Base-by-base conservation (phyloP, 2,888 invertebrate species). In the Platycnemis pennipes region DNA sequence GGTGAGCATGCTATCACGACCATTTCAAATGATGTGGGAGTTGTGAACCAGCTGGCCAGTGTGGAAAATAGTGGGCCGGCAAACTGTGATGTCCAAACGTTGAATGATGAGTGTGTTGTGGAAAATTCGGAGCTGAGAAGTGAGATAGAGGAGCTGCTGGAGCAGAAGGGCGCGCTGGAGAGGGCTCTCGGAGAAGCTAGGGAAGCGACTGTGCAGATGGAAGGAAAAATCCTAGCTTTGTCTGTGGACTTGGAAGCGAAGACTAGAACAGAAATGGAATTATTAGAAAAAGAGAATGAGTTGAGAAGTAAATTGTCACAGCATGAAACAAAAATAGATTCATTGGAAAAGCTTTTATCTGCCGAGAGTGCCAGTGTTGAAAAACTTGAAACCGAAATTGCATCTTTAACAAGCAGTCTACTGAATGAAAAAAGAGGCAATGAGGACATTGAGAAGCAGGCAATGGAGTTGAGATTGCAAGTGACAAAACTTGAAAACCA, bases 111-210 rank as follows among this genome's bases (percentile, higher is more conserved):
- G n/a, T n/a, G 44, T 42, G 1, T 8, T 0, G 3, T 2, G 26
- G 91, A 91, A 13, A 69, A 91, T 11, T 26, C 63, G 11, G 69
- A 69, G 45, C 37, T 91, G 63, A 69, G 69, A 45, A 91, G 56
- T n/a, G 94, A 94, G 95, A 95, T 96, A 0, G 96, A 96, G 94
- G 96, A 96, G 2, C 95, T 96, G 46, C 96, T 96, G 45, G 96
- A 96, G 31, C 96, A 96, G 77, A 96, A 97, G 13, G 96, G 97
- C 94, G 96, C 96, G 4, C 95, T 97, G 2, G 97, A 96, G 94
- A 96, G 96, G 0, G 96, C 96, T 89, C 95, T 97, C 44, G 97
- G 96, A 95, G 96, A 96, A 85, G 96, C 96, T 8, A 95, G 97
- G 45, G 95, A 95, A 94, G 95, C 95, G n/a, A 95, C 95, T 13